Percentiles rank a stretch among this genome's conserved stretches.
Evolutionary conservation across 2,888 invertebrate genomes (phyloP).

Genomic region (Diplolepis rosae): DNA sequence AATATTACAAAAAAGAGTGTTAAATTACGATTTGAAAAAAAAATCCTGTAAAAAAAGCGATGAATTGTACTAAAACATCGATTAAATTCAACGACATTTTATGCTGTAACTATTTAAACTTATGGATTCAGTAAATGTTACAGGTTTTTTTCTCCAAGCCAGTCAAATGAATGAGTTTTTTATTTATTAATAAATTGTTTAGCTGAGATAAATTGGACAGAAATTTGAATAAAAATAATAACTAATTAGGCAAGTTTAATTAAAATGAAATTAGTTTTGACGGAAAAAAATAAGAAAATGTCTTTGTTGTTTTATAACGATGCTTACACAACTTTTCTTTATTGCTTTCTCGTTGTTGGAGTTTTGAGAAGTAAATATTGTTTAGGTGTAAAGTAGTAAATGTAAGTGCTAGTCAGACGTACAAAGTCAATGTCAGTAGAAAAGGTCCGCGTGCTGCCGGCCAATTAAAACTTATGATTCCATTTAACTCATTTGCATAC

Average conservation of each 20-base stretch:
- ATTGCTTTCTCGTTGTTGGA: not conserved
- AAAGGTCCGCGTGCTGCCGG: not conserved
- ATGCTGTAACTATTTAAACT: no score
- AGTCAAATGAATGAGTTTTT: not conserved
- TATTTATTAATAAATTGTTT: no score
- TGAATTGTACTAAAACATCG: no score
- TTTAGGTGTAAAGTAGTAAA: conserved; percentile 13
- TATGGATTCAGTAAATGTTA: no score
- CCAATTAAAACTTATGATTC: not conserved
- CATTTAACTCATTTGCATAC: no score
- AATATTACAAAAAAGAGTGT: no score
- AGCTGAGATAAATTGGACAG: no score
- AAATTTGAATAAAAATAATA: not conserved
- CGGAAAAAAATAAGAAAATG: no score
- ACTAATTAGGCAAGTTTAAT: not conserved
- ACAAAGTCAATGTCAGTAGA: conserved; percentile 15
- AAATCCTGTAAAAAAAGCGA: no score
- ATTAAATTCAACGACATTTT: no score
- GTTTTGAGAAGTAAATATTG: not conserved
- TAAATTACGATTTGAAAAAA: no score
- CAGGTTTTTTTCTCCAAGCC: no score
- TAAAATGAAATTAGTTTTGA: not conserved
- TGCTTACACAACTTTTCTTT: not conserved
- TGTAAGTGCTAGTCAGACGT: not conserved
- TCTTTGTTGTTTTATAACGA: not conserved